Base-by-base conservation (phyloP, 2,113 vertebrate genomes). In the Elanus axillaris region DNA sequence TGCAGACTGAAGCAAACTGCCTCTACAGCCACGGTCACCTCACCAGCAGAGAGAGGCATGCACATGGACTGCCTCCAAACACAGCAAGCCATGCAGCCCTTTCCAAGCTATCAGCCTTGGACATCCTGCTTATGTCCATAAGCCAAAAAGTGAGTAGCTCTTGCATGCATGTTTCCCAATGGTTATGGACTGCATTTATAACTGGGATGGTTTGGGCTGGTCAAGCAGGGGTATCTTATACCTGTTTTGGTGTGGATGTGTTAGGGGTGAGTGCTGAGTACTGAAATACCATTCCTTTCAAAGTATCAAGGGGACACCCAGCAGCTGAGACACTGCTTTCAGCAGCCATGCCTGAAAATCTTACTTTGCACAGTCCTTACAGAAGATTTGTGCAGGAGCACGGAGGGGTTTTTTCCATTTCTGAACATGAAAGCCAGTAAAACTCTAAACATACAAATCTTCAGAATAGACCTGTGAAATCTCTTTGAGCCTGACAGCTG, bases 21-120 rank as follows among this genome's bases (percentile, higher is more conserved):
- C 52, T 58, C 32, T 11, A 6, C 0, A 0, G n/a, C 48, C 2
- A 1, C 52, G 67, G n/a, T 45, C n/a, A 64, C 40, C n/a, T 64
- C 58, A 59, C 10, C 58, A 63, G 62, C 40, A 78, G 47, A 72
- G n/a, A 78, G 47, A 72, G n/a, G 7, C 16, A 29, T 0, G 11
- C 1, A 3, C 2, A 3, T 32, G 32, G 31, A n/a, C 19, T 82
- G 55, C 25, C 10, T 42, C 38, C 1, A 0, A 4, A 43, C 25
- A 53, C 34, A 53, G 68, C 26, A 40, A 27, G 3, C 9, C 60
- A 38, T 1, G 3, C 16, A 27, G 53, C 2, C 7, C 8, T 58
- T 19, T n/a, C 27, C n/a, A 56, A 21, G 17, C 68, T 42, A 16
- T 32, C 72, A 73, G 40, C 34, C 48, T n/a, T 14, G 26, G 17